phyloP scores from a whole-genome alignment of 1,140 invertebrate species.

The Drosophila mayri region DNA sequence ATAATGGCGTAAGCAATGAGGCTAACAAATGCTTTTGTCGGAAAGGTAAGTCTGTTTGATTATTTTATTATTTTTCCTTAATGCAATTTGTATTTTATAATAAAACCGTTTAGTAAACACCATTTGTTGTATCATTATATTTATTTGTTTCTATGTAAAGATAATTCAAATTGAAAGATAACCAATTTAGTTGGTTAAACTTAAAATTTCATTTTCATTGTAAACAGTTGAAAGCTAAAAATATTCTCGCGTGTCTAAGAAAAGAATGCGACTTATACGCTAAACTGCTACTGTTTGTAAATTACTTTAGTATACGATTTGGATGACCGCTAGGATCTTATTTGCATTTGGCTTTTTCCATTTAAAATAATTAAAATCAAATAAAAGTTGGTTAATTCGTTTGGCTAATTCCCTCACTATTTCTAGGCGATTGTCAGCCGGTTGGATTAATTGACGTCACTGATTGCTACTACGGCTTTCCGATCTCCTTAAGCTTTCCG shows the following conservation, averaged over 20 bases:
- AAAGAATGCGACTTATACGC: background rate
- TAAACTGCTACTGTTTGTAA: background rate
- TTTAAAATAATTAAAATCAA: background rate
- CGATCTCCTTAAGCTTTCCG: conserved; percentile 93
- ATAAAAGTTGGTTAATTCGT: background rate
- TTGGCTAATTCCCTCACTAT: background rate
- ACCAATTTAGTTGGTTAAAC: background rate
- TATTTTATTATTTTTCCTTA: background rate
- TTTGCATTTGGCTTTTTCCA: background rate
- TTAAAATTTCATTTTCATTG: no score
- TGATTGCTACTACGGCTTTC: conserved; percentile 94
- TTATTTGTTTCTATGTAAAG: no score
- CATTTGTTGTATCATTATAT: no score
- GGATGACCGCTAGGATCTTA: no score
- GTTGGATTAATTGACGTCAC: conserved; percentile 91
- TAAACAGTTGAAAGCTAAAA: background rate
- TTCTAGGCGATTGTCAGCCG: conserved; percentile 88
- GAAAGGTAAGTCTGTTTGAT: conserved; percentile 86
- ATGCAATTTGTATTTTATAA: no score
- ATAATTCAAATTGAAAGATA: background rate
- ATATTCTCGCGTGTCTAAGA: background rate
- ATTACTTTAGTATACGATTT: no score
- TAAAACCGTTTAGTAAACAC: no score
- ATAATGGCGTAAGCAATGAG: conserved; percentile 90
- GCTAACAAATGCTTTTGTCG: conserved; percentile 93